Evolutionary conservation across 2,113 vertebrate genomes (phyloP).

Genomic region (Chiloscyllium plagiosum): DNA sequence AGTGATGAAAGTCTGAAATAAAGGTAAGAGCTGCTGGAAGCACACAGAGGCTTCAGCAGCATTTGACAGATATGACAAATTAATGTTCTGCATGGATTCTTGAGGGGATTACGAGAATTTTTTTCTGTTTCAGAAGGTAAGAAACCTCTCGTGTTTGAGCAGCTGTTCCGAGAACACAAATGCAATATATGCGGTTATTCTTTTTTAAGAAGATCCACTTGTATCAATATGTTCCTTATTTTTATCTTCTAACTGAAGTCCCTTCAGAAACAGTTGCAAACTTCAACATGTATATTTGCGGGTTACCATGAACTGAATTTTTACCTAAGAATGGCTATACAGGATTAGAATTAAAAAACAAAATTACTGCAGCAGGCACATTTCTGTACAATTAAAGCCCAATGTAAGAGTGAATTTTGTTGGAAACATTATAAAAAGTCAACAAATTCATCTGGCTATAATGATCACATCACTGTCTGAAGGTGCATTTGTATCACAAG

Average conservation of each 20-base stretch:
- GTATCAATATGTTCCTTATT: background rate
- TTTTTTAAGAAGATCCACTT: background rate
- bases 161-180: background rate
- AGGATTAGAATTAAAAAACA: background rate
- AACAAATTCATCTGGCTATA: slow-evolving; percentile 6
- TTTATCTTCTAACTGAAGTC: slow-evolving; percentile 11
- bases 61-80: background rate
- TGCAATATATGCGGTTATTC: background rate
- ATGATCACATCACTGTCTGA: background rate
- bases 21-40: background rate
- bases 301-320: background rate
- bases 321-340: background rate
- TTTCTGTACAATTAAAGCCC: slow-evolving; percentile 16
- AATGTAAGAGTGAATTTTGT: background rate
- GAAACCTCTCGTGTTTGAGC: background rate
- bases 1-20: background rate
- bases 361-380: slow-evolving; percentile 25
- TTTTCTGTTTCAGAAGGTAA: background rate
- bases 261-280: background rate
- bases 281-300: background rate
- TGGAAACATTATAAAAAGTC: slow-evolving; percentile 34
- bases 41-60: background rate
- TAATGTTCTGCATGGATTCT: background rate
- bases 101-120: background rate
- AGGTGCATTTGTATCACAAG: background rate